Conservation (phyloP, 2,797 vertebrate species). For the Clarias laeviceps region DNA sequence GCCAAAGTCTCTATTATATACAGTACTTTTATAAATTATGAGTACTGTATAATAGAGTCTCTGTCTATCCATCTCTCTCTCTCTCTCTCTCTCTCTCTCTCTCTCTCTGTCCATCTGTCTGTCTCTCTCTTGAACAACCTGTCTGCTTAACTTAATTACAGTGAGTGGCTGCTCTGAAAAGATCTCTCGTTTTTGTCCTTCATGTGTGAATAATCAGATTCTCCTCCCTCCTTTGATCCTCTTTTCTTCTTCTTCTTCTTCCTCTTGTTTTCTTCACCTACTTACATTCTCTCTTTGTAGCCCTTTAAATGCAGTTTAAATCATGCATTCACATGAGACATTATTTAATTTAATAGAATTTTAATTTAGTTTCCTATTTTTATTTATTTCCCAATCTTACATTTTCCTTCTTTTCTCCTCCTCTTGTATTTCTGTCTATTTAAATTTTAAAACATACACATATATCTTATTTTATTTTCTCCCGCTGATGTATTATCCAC, state of each 20-base stretch:
- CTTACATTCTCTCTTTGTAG: background rate
- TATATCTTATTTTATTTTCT: background rate
- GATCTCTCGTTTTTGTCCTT: constrained; percentile 19
- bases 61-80: background rate
- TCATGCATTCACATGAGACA: background rate
- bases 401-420: background rate
- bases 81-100: background rate
- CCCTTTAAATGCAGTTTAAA: background rate
- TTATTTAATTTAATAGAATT: background rate
- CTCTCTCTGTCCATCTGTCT: background rate
- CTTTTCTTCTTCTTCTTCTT: background rate
- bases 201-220: constrained; percentile 36
- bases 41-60: background rate
- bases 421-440: background rate
- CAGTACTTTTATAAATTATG: too few species aligned
- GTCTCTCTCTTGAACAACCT: constrained; percentile 9
- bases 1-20: too few species aligned
- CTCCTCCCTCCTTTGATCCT: background rate
- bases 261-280: background rate
- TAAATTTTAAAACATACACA: background rate
- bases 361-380: background rate
- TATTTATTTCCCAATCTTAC: background rate
- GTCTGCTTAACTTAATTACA: constrained; percentile 31
- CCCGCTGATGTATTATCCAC: background rate
- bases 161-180: constrained; percentile 16